Base-by-base conservation (phyloP, 2,797 vertebrate genomes). In the Halcyon smyrnensis region DNA sequence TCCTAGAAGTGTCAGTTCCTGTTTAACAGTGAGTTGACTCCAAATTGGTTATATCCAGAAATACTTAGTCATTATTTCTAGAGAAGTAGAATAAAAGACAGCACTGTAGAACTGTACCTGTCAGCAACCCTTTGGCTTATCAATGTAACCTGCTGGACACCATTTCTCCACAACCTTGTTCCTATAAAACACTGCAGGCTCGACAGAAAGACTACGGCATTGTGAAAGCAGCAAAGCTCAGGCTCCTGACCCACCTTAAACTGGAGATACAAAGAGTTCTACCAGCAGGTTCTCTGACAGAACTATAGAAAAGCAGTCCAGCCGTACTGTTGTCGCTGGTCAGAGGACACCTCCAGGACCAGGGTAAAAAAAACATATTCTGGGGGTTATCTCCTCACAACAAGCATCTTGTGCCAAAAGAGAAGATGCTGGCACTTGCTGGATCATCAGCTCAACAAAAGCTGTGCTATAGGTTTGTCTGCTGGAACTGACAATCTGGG, bases 121-220 rank as follows among this genome's bases (percentile, higher is more conserved):
- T 24, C 67, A 90, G 84, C n/a, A 82, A 18, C 34, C 28, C 36
- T 91, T 79, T 70, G 54, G 62, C 13, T 82, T 20, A 39, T 10
- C 37, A 70, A 4, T 13, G 60, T 30, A 53, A 16, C 18, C 27
- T 1, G 2, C 39, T 64, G 54, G 84, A 45, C 71, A 69, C 19
- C 9, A 2, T 8, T 69, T 57, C 45, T 46, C 34, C n/a, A 5
- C 0, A 0, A 25, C 12, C 21, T 30, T 45, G 3, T 11, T 45
- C 71, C 60, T 39, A n/a, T 64, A 32, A 57, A 65, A 57, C 45
- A 36, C 48, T 41, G 27, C 23, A 51, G 25, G 21, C 27, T 51
- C 34, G 48, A 53, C 17, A 50, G 48, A 79, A 81, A 41, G 56
- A 20, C 57, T 39, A 14, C 0, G 0, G 59, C 56, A 64, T 2